Evolutionary conservation across 2,888 invertebrate genomes (phyloP), one percentile per base, ranked within the genome.

Genomic region (Elmis aenea): DNA sequence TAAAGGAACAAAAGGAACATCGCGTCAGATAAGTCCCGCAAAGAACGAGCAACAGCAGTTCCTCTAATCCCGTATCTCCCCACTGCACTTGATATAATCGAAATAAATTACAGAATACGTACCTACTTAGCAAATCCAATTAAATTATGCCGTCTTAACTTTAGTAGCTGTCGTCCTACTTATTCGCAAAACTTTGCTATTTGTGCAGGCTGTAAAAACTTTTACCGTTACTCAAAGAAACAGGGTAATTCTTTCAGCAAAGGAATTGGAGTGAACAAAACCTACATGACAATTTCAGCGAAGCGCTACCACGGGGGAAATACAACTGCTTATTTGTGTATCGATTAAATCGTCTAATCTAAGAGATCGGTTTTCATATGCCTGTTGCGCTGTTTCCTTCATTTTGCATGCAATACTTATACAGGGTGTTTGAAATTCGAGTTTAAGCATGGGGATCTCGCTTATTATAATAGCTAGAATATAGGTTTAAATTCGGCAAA

Each of bases 41-140:
- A 25, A 20, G 30, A 38, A 38, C 32, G 28, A 29, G 33, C 26
- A 32, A 16, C 36, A 12, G 26, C 29, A 34, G 34, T 41, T 29
- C 32, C 24, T 15, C 9, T 36, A 36, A 36, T 29, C 33, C 34
- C 39, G 27, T 42, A 42, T 46, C 37, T 37, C 26, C 32, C 27
- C 26, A 23, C 30, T 26, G 33, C 30, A 33, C 23, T 31, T 39
- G 29, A 45, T 45, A 42, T 37, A 40, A 26, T 18, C 23, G 11
- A 29, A 34, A 42, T 42, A 40, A 47, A 47, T 42, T 39, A 42
- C 33, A 35, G 35, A 34, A 31, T 26, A 34, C 14, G 29, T 16
- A 33, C 26, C 25, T 45, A 37, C 32, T 39, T 45, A 34, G 36
- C 39, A 37, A 38, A 42, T 35, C 38, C 47, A 47, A 47, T 47